Conservation (phyloP, 2,113 vertebrate species). For the Alligator mississippiensis region DNA sequence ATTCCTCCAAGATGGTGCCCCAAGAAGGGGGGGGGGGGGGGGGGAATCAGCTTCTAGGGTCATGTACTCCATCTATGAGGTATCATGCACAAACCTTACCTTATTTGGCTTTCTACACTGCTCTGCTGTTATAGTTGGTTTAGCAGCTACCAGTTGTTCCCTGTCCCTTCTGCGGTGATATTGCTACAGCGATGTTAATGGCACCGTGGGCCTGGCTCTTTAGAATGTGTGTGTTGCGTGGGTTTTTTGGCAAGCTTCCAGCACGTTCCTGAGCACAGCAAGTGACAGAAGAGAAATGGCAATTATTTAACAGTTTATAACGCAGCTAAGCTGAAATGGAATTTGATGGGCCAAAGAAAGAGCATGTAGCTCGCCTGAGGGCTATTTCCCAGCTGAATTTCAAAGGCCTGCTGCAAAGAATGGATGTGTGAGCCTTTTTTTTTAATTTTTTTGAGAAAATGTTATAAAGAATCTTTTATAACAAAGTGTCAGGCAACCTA, state of each 20-base stretch:
- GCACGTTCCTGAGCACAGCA: conserved; percentile 29
- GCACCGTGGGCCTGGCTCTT: background rate
- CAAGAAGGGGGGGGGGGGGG: background rate
- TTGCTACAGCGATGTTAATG: background rate
- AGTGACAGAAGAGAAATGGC: conserved; percentile 26
- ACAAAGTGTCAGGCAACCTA: conserved; percentile 12
- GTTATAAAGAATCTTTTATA: background rate
- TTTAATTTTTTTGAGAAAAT: background rate
- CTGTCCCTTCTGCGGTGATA: background rate
- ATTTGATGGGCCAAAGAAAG: conserved; percentile 48
- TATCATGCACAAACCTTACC: no score
- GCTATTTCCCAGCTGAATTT: conserved; percentile 15
- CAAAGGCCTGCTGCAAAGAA: conserved; percentile 46
- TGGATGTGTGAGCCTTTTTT: conserved; percentile 10
- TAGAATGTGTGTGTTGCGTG: background rate
- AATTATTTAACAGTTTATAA: conserved; percentile 52
- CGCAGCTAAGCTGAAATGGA: conserved; percentile 22
- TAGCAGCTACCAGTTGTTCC: background rate
- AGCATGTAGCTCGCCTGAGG: background rate
- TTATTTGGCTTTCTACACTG: background rate
- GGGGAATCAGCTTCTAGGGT: background rate
- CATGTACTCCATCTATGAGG: background rate
- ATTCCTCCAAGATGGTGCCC: background rate
- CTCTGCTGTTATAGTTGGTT: background rate
- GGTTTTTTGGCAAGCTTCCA: conserved; percentile 14